Percentiles rank a stretch among this genome's conserved stretches.
phyloP scores from a whole-genome alignment of 2,113 vertebrate genomes.

The Eupsittula cactorum region DNA sequence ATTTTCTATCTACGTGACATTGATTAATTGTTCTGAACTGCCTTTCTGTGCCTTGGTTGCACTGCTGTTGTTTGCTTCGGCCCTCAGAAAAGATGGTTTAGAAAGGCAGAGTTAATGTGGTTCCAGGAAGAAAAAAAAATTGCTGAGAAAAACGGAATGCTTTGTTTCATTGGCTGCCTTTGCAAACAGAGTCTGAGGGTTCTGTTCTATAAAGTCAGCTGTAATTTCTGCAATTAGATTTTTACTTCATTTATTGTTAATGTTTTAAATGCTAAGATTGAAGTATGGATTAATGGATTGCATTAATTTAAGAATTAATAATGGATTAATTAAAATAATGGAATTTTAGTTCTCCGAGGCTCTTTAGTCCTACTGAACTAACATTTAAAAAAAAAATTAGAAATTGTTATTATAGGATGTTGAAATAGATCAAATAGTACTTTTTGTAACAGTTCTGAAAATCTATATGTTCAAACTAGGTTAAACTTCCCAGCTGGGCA shows the following conservation, averaged over 20 bases:
- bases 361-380: neutral
- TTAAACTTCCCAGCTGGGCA: neutral
- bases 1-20: constrained; percentile 75
- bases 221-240: neutral
- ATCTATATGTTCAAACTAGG: neutral
- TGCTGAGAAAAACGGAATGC: neutral
- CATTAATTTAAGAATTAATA: too few species aligned
- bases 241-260: neutral
- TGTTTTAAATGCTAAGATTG: neutral
- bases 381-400: neutral
- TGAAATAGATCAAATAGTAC: neutral
- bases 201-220: neutral
- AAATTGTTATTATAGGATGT: neutral
- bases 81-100: neutral
- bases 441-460: neutral
- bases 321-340: neutral
- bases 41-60: constrained; percentile 13
- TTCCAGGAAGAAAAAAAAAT: neutral
- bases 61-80: constrained; percentile 36
- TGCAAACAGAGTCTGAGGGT: neutral
- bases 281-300: neutral
- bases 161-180: neutral
- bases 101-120: constrained; percentile 31
- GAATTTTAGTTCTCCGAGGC: neutral
- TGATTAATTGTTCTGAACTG: constrained; percentile 78